Base-by-base conservation (phyloP, 2,797 vertebrate genomes). In the Parambassis ranga region DNA sequence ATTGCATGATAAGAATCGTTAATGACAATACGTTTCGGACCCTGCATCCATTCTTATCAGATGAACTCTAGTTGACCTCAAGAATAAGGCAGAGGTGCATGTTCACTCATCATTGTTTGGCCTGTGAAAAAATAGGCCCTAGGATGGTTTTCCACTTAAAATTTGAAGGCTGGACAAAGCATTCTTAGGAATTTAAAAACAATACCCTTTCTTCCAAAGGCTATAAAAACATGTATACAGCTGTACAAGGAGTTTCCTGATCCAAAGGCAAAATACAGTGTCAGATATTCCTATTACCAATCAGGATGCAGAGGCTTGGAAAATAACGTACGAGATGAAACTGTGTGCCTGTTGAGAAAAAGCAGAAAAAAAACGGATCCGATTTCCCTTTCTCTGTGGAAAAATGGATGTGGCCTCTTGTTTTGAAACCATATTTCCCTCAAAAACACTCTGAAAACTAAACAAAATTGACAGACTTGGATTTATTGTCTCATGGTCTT, bases 401-500 rank as follows among this genome's bases (percentile, higher is more conserved):
- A 93, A 94, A 92, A 90, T 89, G 56, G 61, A 86, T 27, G 76
- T 70, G 64, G 81, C 76, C 66, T 66, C 86, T 93, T 93, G 91
- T 94, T 89, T 89, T 90, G 86, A 88, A 90, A 89, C 81, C 56
- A 77, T 86, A 93, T 94, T 93, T 90, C 89, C 90, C 88, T 85
- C 81, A 85, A 91, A 93, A 61, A 94, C 90, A 91, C 84, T 85
- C 81, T 86, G 87, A 83, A 93, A 95, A 91, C 88, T 85, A 93
- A 95, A 94, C 93, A 94, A 85, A 94, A 94, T 93, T 92, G 93
- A 94, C 93, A 92, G 84, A 46, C 84, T 75, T 79, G 92, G 93
- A 95, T 94, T 95, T 94, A 95, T 94, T 87, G 87, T 90, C 77
- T 46, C 75, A 79, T 81, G 71, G 79, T 87, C 90, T 90, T 93